These are phyloP conservation scores for Chromis chromis DNA, from an alignment of 2,797 vertebrate species.

Conservation along the genomic window DNA sequence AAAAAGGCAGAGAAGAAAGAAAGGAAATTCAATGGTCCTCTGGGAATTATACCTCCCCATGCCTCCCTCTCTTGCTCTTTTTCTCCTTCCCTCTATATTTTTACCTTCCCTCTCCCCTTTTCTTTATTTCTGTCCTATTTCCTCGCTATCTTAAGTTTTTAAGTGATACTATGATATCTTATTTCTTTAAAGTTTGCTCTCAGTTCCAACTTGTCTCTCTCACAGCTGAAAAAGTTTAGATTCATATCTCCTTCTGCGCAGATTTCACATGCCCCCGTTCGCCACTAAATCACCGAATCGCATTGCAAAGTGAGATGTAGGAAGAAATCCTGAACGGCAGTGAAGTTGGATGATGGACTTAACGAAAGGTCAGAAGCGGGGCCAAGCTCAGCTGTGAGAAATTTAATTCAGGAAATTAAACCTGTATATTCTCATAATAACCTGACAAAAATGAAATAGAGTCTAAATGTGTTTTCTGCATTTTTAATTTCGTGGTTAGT, in stretches of 20 bases:
- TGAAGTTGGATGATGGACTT: slow-evolving; percentile 15
- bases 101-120: slow-evolving; percentile 5
- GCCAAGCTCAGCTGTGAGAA: slow-evolving; percentile 13
- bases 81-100: slow-evolving; percentile 12
- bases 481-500: background rate
- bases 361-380: background rate
- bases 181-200: slow-evolving; percentile 10
- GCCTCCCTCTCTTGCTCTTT: slow-evolving; percentile 49
- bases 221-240: slow-evolving; percentile 13
- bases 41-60: slow-evolving; percentile 75
- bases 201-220: slow-evolving; percentile 12
- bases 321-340: background rate
- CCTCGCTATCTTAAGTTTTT: slow-evolving; percentile 23
- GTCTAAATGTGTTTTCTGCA: background rate
- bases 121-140: slow-evolving; percentile 43
- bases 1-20: slow-evolving; percentile 82
- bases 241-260: slow-evolving; percentile 7
- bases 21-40: slow-evolving; percentile 82
- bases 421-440: background rate
- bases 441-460: background rate
- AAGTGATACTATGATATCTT: background rate
- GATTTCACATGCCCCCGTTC: slow-evolving; percentile 3
- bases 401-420: slow-evolving; percentile 31
- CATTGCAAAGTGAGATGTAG: slow-evolving; percentile 9
- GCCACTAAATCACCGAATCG: background rate